These are phyloP conservation scores for Tachycineta bicolor DNA, from an alignment of 2,113 vertebrate species.

Conservation along the genomic window DNA sequence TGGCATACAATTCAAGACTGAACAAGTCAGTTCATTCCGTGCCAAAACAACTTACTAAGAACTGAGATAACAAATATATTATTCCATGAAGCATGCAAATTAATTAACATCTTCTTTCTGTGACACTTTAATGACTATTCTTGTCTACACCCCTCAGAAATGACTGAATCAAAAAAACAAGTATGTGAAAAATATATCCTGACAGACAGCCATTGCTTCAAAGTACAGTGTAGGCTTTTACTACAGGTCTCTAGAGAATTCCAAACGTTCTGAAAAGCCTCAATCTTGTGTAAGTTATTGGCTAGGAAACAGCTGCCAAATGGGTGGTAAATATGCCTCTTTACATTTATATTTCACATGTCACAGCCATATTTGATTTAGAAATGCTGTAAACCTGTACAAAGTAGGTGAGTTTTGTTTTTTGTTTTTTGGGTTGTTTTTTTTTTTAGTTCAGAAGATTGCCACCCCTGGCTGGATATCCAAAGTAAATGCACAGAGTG, in stretches of 20 bases:
- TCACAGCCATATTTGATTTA: background rate
- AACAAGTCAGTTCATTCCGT: background rate
- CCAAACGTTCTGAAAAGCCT: background rate
- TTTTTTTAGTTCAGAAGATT: background rate
- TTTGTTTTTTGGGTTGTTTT: background rate
- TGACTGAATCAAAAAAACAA: background rate
- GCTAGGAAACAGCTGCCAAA: background rate
- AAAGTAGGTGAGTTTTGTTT: background rate
- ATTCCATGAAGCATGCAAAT: background rate
- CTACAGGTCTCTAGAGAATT: background rate
- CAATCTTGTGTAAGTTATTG: background rate
- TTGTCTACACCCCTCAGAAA: background rate
- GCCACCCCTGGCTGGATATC: background rate
- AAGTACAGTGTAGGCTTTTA: background rate
- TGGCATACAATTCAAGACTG: background rate
- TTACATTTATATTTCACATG: background rate
- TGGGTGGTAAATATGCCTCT: background rate
- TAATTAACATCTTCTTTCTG: background rate
- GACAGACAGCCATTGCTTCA: background rate
- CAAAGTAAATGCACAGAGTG: background rate
- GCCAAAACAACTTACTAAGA: background rate
- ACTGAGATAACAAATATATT: background rate
- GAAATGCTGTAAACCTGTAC: background rate
- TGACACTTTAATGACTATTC: background rate
- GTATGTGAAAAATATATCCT: background rate